phyloP scores from a whole-genome alignment of 2,113 vertebrate species.

The Microtus pennsylvanicus region DNA sequence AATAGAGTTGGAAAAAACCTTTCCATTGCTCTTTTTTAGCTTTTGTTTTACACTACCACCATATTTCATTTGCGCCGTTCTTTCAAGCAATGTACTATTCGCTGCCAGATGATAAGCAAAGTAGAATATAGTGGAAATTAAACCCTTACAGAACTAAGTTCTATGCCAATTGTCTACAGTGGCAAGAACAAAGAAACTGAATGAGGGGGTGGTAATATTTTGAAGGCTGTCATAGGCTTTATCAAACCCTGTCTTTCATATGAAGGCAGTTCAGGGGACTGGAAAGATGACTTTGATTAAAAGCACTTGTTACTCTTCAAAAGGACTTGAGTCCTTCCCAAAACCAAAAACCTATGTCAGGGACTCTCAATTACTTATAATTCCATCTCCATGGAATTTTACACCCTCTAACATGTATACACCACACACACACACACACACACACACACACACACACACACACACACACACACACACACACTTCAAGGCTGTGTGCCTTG shows the following conservation, averaged over 20 bases:
- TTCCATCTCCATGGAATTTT: neutral
- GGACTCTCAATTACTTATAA: neutral
- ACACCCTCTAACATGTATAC: neutral
- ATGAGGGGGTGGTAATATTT: neutral
- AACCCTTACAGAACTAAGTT: neutral
- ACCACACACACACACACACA: too few relatives aligned
- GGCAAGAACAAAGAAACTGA: slow-evolving; percentile 22
- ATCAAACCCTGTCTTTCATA: slow-evolving; percentile 20
- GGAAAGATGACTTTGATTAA: neutral
- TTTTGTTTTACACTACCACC: neutral
- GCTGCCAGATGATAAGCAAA: slow-evolving; percentile 23
- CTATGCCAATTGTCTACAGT: slow-evolving; percentile 37
- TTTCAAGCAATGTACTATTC: neutral
- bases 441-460: too few relatives aligned
- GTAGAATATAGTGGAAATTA: slow-evolving; percentile 17
- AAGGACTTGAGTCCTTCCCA: too few relatives aligned
- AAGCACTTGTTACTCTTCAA: neutral
- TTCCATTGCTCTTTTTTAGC: neutral
- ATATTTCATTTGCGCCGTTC: neutral
- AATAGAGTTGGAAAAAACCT: slow-evolving; percentile 38
- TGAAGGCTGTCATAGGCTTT: slow-evolving; percentile 45
- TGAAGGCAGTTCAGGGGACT: neutral
- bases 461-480: too few relatives aligned
- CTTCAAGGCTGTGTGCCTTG: too few relatives aligned
- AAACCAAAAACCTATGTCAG: neutral